Evolutionary conservation across 2,113 vertebrate species (phyloP), one percentile per base, ranked within the genome.

Genomic region (Thalassarche chlororhynchos): DNA sequence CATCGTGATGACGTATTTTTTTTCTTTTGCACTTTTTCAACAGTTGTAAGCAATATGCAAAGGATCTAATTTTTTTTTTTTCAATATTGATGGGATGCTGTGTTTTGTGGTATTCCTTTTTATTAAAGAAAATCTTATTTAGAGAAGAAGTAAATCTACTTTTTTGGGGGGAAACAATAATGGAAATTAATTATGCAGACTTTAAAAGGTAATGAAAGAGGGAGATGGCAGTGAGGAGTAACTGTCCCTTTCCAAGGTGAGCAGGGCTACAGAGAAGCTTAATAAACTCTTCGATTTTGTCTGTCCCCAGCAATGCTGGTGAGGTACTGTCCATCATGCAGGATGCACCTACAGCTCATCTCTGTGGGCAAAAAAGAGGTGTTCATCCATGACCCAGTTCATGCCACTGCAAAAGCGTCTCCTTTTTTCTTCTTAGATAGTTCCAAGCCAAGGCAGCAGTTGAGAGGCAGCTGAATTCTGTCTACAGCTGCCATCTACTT

Each of bases 1-100:
- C 12, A 71, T 62, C 0, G 0, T 47, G 38, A 71, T 47, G 23
- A 49, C 8, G 14, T 14, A 6, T 24, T 23, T 25, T 64, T 70
- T 61, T 91, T 65, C 18, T 77, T 90, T 80, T 88, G 21, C 7
- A 46, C 11, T 69, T 90, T 89, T 90, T 12, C 42, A 75, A 18
- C 9, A 36, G 14, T 57, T 83, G 12, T 49, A 77, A 94, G 11
- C 40, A 69, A 55, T 28, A 44, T 44, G 15, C 4, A 64, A 57
- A 89, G 13, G 10, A 46, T 17, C 11, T 46, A 76, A 5, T 58
- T 13, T 28, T 38, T 64, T 38, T 64, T 60, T 24, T 19, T 89
- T 61, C 49, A 42, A 0, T 58, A 54, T 42, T 61, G 8, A 26
- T 57, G 19, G 26, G 9, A 64, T 64, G 11, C 7, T 76, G 25